These are phyloP conservation scores for Drosophila ercepeae DNA, from an alignment of 1,140 invertebrate species.

Conservation along the genomic window DNA sequence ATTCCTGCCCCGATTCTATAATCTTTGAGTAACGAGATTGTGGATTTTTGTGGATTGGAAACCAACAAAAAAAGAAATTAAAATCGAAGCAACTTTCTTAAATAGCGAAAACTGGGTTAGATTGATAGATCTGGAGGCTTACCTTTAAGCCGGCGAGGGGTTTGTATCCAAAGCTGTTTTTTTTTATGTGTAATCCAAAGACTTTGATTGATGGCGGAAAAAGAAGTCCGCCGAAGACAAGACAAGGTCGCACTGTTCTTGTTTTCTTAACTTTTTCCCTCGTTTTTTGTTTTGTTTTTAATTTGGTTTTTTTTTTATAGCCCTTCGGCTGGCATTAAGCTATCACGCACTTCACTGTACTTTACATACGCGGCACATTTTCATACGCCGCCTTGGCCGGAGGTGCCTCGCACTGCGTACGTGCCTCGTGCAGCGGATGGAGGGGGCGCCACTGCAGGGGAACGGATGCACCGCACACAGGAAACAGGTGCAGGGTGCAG, in stretches of 20 bases:
- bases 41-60: no score
- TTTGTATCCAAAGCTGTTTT: slow-evolving; percentile 43
- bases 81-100: slow-evolving; percentile 55
- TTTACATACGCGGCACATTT: slow-evolving; percentile 34
- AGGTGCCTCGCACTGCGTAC: slow-evolving; percentile 77
- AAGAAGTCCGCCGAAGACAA: slow-evolving; percentile 35
- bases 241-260: slow-evolving; percentile 62
- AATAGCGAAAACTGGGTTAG: slow-evolving; percentile 50
- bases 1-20: slow-evolving; percentile 28
- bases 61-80: slow-evolving; percentile 46
- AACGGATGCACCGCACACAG: slow-evolving; percentile 51
- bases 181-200: slow-evolving; percentile 55
- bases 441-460: not conserved
- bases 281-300: slow-evolving; percentile 16
- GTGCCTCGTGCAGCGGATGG: slow-evolving; percentile 33
- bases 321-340: slow-evolving; percentile 44
- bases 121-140: slow-evolving; percentile 31
- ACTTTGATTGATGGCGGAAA: slow-evolving; percentile 53
- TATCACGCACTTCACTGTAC: slow-evolving; percentile 55
- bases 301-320: slow-evolving; percentile 15
- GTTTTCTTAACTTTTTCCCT: slow-evolving; percentile 4
- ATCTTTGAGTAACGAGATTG: slow-evolving; percentile 46
- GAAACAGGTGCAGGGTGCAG: slow-evolving; percentile 74
- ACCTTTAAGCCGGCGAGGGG: slow-evolving; percentile 43
- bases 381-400: slow-evolving; percentile 38